Conservation (phyloP, 92 coral and sea anemone species). For the Isaurus tuberculatus region DNA sequence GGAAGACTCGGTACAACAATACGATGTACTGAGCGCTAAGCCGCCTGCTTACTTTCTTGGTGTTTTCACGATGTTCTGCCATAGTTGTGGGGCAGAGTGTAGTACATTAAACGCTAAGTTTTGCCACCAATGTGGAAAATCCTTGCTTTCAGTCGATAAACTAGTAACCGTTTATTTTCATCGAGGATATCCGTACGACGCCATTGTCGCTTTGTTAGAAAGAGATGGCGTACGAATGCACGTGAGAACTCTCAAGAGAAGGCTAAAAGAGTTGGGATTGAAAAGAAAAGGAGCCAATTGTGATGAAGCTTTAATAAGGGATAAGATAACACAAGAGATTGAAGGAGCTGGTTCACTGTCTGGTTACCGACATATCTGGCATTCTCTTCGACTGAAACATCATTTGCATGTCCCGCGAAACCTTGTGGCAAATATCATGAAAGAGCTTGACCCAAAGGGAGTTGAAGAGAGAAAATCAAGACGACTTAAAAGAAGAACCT, state of each 20-base stretch:
- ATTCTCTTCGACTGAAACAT: constrained; percentile 46
- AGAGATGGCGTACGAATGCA: constrained; percentile 48
- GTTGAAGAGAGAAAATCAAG: too few species aligned
- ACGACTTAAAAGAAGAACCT: too few species aligned
- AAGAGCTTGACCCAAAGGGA: too few species aligned
- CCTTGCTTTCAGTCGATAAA: constrained; percentile 6
- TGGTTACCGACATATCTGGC: constrained; percentile 47
- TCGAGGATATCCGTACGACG: constrained; percentile 55
- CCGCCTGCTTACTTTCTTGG: background rate
- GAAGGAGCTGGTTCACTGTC: constrained; percentile 50
- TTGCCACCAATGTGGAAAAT: constrained; percentile 44
- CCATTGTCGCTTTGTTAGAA: constrained; percentile 56
- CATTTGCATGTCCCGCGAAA: too few species aligned
- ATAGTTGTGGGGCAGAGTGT: constrained; percentile 33
- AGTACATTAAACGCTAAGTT: constrained; percentile 34
- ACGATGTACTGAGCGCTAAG: background rate
- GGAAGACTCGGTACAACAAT: background rate
- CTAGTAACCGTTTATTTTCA: constrained; percentile 41
- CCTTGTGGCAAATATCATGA: too few species aligned
- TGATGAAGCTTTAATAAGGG: constrained; percentile 41
- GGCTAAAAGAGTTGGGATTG: constrained; percentile 48
- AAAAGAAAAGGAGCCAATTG: constrained; percentile 44
- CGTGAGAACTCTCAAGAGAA: constrained; percentile 56
- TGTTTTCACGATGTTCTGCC: constrained; percentile 47
- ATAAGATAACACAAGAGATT: constrained; percentile 42